phyloP scores from a whole-genome alignment of 1,140 invertebrate genomes.

The Melitaea cinxia region DNA sequence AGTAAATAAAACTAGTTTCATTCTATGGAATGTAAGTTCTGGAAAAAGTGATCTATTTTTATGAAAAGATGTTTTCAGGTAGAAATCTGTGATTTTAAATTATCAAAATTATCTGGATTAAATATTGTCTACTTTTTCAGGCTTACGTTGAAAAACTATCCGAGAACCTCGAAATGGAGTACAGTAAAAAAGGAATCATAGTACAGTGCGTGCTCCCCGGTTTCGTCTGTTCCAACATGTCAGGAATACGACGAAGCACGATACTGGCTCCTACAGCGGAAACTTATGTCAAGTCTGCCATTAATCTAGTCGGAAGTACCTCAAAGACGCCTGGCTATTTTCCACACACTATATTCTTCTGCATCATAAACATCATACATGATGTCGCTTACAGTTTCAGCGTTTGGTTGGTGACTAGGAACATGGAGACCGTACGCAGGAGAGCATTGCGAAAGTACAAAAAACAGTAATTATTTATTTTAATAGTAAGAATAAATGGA shows the following conservation, averaged over 20 bases:
- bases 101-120: neutral
- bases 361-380: constrained; percentile 77
- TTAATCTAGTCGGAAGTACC: constrained; percentile 90
- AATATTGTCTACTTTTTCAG: constrained; percentile 63
- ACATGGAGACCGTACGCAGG: constrained; percentile 82
- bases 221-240: constrained; percentile 96
- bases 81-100: too few species aligned
- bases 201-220: constrained; percentile 94
- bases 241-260: constrained; percentile 90
- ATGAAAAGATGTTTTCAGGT: too few species aligned
- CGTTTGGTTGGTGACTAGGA: constrained; percentile 83
- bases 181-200: constrained; percentile 88
- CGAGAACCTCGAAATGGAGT: constrained; percentile 90
- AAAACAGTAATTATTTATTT: constrained; percentile 51
- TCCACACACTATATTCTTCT: constrained; percentile 87
- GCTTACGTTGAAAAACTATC: constrained; percentile 94
- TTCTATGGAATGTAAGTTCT: too few species aligned
- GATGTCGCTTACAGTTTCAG: constrained; percentile 80
- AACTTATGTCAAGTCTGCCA: constrained; percentile 88
- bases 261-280: constrained; percentile 91
- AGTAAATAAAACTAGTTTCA: too few species aligned
- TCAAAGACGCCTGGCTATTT: constrained; percentile 89
- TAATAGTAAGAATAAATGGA: constrained; percentile 12
- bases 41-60: too few species aligned
- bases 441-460: constrained; percentile 66